Evolutionary conservation across 2,888 invertebrate species (phyloP).

Genomic region (Zaprionus bogoriensis): DNA sequence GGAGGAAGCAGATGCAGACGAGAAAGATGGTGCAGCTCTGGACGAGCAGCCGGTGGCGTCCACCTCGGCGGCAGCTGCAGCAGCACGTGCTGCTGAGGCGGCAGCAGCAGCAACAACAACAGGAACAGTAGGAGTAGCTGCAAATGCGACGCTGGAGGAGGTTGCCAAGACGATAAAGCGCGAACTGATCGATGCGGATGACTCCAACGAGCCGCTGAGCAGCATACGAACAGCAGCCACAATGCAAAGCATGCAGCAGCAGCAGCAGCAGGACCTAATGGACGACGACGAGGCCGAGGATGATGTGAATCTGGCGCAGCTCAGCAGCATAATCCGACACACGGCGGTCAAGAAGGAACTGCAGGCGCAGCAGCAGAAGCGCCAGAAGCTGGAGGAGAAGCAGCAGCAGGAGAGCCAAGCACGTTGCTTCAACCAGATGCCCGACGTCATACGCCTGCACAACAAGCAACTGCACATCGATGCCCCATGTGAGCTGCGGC

Average conservation of each 20-base stretch:
- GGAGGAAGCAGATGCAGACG: constrained; percentile 67
- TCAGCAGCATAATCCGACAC: constrained; percentile 80
- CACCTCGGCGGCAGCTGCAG: constrained; percentile 64
- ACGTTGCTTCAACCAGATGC: constrained; percentile 68
- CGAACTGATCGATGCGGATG: constrained; percentile 80
- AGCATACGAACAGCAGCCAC: constrained; percentile 67
- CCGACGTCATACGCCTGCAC: constrained; percentile 76
- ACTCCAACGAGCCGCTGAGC: constrained; percentile 79
- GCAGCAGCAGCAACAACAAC: constrained; percentile 57
- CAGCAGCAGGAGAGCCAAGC: constrained; percentile 39
- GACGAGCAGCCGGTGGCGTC: constrained; percentile 68
- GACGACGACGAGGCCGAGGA: constrained; percentile 80
- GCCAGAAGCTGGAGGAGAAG: constrained; percentile 34
- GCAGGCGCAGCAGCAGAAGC: constrained; percentile 61
- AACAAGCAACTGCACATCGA: constrained; percentile 54
- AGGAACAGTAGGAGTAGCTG: constrained; percentile 7
- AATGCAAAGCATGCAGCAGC: constrained; percentile 30
- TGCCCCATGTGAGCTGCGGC: constrained; percentile 20
- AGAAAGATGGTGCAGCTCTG: constrained; percentile 4
- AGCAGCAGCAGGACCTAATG: constrained; percentile 22
- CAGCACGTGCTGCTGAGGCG: constrained; percentile 53
- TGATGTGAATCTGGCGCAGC: constrained; percentile 81
- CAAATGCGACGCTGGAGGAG: constrained; percentile 42
- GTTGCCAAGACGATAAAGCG: constrained; percentile 77
- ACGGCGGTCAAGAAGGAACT: constrained; percentile 78